Evolutionary conservation across 2,113 vertebrate genomes (phyloP), one percentile per base, ranked within the genome.

Genomic region (Dasyornis broadbenti): DNA sequence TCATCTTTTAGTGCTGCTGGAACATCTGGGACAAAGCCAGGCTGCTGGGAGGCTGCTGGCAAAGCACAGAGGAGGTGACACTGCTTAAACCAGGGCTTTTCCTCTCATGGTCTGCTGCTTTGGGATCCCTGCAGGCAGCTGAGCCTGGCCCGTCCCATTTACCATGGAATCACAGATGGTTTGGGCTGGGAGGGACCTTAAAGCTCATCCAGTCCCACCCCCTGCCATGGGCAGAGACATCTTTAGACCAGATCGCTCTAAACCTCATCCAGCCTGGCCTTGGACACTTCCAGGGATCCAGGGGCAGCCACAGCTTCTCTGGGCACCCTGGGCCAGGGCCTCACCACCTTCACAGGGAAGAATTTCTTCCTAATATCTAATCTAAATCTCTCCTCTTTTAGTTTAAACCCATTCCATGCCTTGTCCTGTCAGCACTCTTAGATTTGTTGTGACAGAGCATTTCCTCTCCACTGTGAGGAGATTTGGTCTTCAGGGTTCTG

Each of bases 1-100:
- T 39, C 2, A 0, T 18, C 4, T 30, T 18, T 10, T 3, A 1
- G 24, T 17, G 82, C 42, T 66, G 1, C 66, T n/a, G 66, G 12
- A n/a, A 7, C 9, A 5, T 2, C 31, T 47, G 49, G 69, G 53
- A 23, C 54, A 11, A 47, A 47, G 37, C 37, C 83, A 23, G 47
- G 8, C 40, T 45, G 53, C 56, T 28, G 40, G 44, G 31, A 31
- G 45, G 64, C 6, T 21, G 53, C 14, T 0, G 10, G 24, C 18
- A 31, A 20, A 30, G 20, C 24, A 8, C 6, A 3, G n/a, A 7
- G 57, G n/a, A 18, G 4, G 15, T 20, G 27, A 12, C 35, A 33
- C 19, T 40, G 24, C 9, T 50, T n/a, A 20, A 56, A 61, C 17
- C 3, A 4, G 30, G 40, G 37, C 3, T 10, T 52, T 56, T 80